Conservation (phyloP, 2,888 invertebrate genomes). For the Drosophila cognata region DNA sequence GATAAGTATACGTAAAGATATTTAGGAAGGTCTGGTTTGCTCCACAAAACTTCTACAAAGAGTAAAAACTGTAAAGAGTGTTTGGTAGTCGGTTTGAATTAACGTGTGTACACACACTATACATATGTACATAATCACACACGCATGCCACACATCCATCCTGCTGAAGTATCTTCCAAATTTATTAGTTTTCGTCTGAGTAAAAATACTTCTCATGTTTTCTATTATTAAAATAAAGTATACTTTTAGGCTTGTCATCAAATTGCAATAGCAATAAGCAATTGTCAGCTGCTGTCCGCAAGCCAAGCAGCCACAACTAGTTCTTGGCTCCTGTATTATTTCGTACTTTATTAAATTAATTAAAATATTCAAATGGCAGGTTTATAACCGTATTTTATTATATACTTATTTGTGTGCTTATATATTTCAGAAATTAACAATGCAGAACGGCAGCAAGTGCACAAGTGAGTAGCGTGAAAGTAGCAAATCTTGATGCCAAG, state of each 20-base stretch:
- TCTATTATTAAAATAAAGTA: slow-evolving; percentile 17
- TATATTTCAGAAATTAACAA: neutral
- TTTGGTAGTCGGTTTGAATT: neutral
- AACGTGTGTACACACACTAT: too few relatives aligned
- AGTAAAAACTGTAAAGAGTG: neutral
- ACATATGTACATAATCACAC: neutral
- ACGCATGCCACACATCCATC: neutral
- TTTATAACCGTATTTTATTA: slow-evolving; percentile 25
- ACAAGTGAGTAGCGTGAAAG: slow-evolving; percentile 57
- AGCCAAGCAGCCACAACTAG: slow-evolving; percentile 5
- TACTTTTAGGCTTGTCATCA: slow-evolving; percentile 47
- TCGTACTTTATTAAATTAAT: slow-evolving; percentile 38
- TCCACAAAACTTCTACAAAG: neutral
- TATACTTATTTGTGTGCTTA: neutral
- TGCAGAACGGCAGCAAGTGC: slow-evolving; percentile 9
- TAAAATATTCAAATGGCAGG: slow-evolving; percentile 22
- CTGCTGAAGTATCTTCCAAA: neutral
- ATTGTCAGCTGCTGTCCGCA: neutral
- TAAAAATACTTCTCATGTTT: neutral
- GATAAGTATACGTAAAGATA: neutral
- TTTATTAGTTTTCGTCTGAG: neutral
- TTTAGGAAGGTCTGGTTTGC: neutral
- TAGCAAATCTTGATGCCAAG: slow-evolving; percentile 25
- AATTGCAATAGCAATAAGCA: slow-evolving; percentile 28
- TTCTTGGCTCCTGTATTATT: slow-evolving; percentile 37